phyloP scores from a whole-genome alignment of 1,140 invertebrate genomes.

The Thereuonema tuberculata region DNA sequence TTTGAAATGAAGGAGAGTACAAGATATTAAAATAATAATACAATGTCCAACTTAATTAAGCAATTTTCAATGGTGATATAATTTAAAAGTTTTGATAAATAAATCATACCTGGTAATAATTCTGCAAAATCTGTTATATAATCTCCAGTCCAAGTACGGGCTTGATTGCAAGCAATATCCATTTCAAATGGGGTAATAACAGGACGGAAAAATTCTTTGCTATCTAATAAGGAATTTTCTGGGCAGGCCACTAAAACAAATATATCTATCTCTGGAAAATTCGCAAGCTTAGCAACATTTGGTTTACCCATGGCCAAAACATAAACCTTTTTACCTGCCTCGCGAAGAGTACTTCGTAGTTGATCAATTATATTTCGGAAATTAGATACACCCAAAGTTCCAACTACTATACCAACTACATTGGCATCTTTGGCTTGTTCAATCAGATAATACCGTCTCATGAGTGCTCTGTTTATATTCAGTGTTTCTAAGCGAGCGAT shows the following conservation, averaged over 20 bases:
- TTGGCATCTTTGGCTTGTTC: constrained; percentile 80
- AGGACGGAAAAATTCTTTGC: constrained; percentile 73
- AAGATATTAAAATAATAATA: neutral
- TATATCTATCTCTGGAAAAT: constrained; percentile 82
- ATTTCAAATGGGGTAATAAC: constrained; percentile 85
- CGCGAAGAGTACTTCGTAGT: constrained; percentile 54
- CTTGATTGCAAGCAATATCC: constrained; percentile 65
- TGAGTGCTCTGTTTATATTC: constrained; percentile 38
- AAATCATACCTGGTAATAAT: constrained; percentile 47
- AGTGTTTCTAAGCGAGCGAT: constrained; percentile 23
- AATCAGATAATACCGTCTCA: constrained; percentile 61
- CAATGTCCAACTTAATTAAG: constrained; percentile 4
- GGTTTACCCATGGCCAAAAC: constrained; percentile 84
- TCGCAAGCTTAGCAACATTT: constrained; percentile 81
- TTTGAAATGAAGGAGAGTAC: neutral
- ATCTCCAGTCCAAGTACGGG: constrained; percentile 40
- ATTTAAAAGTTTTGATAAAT: too few species aligned
- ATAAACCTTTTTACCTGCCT: constrained; percentile 68
- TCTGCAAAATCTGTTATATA: constrained; percentile 64
- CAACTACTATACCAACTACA: constrained; percentile 72
- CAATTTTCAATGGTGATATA: neutral
- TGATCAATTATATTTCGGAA: constrained; percentile 61
- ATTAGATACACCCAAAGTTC: constrained; percentile 65
- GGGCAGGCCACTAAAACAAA: constrained; percentile 83
- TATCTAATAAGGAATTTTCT: constrained; percentile 68